phyloP scores from a whole-genome alignment of 92 coral and sea anemone species.

The Heliopora coerulea region DNA sequence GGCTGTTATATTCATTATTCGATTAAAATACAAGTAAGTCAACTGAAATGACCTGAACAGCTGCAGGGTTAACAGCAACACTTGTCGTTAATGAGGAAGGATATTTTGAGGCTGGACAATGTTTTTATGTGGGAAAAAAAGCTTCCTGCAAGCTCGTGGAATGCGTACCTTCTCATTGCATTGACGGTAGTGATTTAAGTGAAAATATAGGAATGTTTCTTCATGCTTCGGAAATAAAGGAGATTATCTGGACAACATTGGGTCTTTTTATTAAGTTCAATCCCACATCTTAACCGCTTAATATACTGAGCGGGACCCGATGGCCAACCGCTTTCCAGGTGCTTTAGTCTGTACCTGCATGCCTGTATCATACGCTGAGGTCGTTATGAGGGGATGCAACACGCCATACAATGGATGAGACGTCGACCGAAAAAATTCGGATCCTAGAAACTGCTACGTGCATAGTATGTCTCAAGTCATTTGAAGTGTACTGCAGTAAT shows the following conservation, averaged over 20 bases:
- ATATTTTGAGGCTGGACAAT: constrained; percentile 64
- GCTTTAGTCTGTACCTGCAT: constrained; percentile 57
- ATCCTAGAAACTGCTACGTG: constrained; percentile 42
- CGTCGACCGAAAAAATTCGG: constrained; percentile 54
- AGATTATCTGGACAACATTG: constrained; percentile 44
- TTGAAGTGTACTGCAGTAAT: constrained; percentile 4
- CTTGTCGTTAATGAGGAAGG: constrained; percentile 56
- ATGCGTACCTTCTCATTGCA: constrained; percentile 49
- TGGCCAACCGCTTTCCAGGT: constrained; percentile 49
- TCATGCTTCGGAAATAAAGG: constrained; percentile 60
- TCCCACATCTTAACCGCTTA: constrained; percentile 40
- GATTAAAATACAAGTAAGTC: constrained; percentile 9
- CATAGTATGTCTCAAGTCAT: constrained; percentile 27
- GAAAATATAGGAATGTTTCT: constrained; percentile 61
- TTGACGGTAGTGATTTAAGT: constrained; percentile 61
- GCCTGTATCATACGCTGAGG: constrained; percentile 50
- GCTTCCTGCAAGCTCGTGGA: constrained; percentile 63
- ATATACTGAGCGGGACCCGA: constrained; percentile 62
- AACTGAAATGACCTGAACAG: constrained; percentile 1
- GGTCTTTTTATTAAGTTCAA: constrained; percentile 40
- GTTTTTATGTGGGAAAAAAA: constrained; percentile 54
- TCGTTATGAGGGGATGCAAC: constrained; percentile 55
- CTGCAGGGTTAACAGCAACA: constrained; percentile 49
- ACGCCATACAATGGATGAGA: constrained; percentile 45
- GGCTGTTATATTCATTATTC: no score